Percentiles rank a stretch among this genome's conserved stretches.
phyloP scores from a whole-genome alignment of 2,797 vertebrate species.

The Crenuchus spilurus region DNA sequence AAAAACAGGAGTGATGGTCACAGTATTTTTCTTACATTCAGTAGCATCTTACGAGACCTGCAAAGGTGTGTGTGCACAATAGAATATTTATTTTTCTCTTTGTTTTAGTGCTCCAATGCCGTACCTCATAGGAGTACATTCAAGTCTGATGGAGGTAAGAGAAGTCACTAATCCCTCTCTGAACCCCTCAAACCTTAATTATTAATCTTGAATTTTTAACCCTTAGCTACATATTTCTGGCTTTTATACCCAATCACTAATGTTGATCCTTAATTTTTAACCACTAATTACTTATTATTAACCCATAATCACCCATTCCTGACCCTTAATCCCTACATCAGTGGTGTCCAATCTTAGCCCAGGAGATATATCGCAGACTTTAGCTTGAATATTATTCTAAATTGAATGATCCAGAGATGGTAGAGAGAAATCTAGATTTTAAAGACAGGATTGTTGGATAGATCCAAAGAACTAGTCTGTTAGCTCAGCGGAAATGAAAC shows the following conservation, averaged over 20 bases:
- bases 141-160: conserved; percentile 97
- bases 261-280: background rate
- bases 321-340: background rate
- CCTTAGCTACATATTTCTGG: background rate
- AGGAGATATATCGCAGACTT: too few relatives aligned
- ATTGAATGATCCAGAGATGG: too few relatives aligned
- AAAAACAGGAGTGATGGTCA: too few relatives aligned
- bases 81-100: conserved; percentile 67
- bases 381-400: too few relatives aligned
- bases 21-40: too few relatives aligned
- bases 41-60: too few relatives aligned
- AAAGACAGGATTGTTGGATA: too few relatives aligned
- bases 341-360: too few relatives aligned
- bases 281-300: background rate
- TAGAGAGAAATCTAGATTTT: too few relatives aligned
- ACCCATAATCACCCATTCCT: background rate
- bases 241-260: background rate
- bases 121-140: conserved; percentile 98
- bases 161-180: background rate
- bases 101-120: conserved; percentile 95
- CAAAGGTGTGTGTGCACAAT: too few relatives aligned
- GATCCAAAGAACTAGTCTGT: too few relatives aligned
- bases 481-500: too few relatives aligned
- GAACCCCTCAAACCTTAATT: background rate
- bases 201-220: background rate